phyloP scores from a whole-genome alignment of 2,888 invertebrate species.

The Morpho helenor region DNA sequence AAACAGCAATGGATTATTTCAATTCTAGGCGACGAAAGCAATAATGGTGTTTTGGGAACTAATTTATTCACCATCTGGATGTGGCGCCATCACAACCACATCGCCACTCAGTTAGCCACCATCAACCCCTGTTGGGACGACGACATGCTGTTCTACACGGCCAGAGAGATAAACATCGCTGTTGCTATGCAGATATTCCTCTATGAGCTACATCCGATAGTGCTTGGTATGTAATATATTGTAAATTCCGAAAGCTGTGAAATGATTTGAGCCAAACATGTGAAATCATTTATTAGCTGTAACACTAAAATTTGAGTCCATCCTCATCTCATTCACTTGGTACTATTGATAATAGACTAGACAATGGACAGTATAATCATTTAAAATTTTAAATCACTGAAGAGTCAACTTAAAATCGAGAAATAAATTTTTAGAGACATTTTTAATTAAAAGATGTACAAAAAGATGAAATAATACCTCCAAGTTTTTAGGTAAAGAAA shows the following conservation, averaged over 20 bases:
- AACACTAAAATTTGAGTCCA: no score
- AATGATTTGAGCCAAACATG: neutral
- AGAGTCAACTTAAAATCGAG: no score
- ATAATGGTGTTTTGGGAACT: slow-evolving; percentile 29
- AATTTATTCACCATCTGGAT: slow-evolving; percentile 38
- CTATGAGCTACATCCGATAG: slow-evolving; percentile 35
- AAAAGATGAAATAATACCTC: no score
- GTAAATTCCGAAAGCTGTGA: neutral
- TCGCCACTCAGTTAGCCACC: slow-evolving; percentile 33
- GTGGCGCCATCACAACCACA: slow-evolving; percentile 41
- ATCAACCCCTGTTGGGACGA: slow-evolving; percentile 47
- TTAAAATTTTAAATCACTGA: no score
- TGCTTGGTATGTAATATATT: slow-evolving; percentile 27
- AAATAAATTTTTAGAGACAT: no score
- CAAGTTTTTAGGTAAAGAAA: no score
- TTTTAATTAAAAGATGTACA: no score
- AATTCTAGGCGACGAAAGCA: slow-evolving; percentile 28
- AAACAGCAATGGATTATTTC: neutral
- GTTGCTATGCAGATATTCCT: slow-evolving; percentile 34
- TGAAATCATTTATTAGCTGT: no score
- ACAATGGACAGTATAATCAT: no score
- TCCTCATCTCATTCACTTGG: no score
- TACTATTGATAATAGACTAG: no score
- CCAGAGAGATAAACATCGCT: slow-evolving; percentile 46
- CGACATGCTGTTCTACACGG: slow-evolving; percentile 35